phyloP scores from a whole-genome alignment of 1,140 invertebrate genomes.

The Panagrolaimus sp. region DNA sequence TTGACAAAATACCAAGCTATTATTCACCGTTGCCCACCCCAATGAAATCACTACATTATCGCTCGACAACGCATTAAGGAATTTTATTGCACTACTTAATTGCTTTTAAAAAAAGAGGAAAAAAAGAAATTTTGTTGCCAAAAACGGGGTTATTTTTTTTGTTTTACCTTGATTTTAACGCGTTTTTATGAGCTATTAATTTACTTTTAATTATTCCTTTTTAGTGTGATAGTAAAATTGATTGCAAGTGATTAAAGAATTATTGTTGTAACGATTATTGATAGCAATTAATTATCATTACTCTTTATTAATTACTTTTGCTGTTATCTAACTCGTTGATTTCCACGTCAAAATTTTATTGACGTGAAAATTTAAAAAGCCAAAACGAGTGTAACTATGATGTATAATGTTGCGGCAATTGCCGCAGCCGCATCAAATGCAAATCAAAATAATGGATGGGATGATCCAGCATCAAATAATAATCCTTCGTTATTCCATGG shows the following conservation, averaged over 20 bases:
- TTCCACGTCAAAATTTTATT: too few relatives aligned
- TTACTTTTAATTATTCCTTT: too few relatives aligned
- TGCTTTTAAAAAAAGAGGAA: neutral
- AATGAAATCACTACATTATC: slow-evolving; percentile 13
- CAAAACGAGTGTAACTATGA: slow-evolving; percentile 10
- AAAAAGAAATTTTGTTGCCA: too few relatives aligned
- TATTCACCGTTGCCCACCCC: slow-evolving; percentile 9
- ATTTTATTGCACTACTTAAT: slow-evolving; percentile 1
- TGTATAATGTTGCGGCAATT: slow-evolving; percentile 12
- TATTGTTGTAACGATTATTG: too few relatives aligned
- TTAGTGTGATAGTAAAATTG: too few relatives aligned
- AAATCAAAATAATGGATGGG: neutral
- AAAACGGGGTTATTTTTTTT: too few relatives aligned
- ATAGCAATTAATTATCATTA: too few relatives aligned
- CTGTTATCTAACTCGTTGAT: too few relatives aligned
- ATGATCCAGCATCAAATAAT: neutral
- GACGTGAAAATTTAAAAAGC: neutral
- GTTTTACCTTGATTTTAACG: too few relatives aligned
- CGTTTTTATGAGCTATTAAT: too few relatives aligned
- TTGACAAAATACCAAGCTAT: slow-evolving; percentile 13
- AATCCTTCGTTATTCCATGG: neutral
- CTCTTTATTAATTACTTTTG: too few relatives aligned
- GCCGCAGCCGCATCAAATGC: neutral
- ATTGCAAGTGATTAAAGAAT: too few relatives aligned
- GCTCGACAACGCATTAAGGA: slow-evolving; percentile 7